Conservation (phyloP, 92 coral and sea anemone species). For the Epizoanthus rinbou region DNA sequence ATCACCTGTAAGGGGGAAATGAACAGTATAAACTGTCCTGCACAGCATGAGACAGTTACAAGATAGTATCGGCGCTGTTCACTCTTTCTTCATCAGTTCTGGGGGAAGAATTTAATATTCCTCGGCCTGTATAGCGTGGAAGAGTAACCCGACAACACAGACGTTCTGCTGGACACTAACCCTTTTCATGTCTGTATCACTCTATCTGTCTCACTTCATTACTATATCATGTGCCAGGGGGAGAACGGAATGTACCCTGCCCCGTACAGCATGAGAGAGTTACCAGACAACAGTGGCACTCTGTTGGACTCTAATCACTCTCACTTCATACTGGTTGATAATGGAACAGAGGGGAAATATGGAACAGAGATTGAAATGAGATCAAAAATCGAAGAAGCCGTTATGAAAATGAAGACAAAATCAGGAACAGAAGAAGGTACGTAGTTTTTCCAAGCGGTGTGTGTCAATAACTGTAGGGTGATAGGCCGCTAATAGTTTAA, state of each 20-base stretch:
- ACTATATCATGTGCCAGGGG: slow-evolving; percentile 37
- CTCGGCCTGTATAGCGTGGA: no score
- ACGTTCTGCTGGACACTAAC: slow-evolving; percentile 81
- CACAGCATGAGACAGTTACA: no score
- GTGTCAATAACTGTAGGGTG: neutral
- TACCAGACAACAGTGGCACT: slow-evolving; percentile 70
- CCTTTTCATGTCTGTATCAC: slow-evolving; percentile 56
- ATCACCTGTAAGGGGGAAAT: no score
- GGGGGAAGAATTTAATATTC: no score
- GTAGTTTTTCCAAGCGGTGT: neutral
- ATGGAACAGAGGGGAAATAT: slow-evolving; percentile 84
- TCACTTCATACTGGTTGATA: slow-evolving; percentile 85
- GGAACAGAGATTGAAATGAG: slow-evolving; percentile 88
- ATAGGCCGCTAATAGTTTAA: neutral
- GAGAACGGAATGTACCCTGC: slow-evolving; percentile 86
- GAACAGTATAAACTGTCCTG: no score
- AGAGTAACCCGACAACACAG: slow-evolving; percentile 54
- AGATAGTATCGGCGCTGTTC: no score
- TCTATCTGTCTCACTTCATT: slow-evolving; percentile 8
- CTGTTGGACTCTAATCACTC: slow-evolving; percentile 86
- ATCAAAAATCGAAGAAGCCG: slow-evolving; percentile 83
- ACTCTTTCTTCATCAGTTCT: no score
- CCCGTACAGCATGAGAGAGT: slow-evolving; percentile 67
- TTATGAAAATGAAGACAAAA: slow-evolving; percentile 80
- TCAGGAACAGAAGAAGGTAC: slow-evolving; percentile 82